Evolutionary conservation across 1,140 invertebrate species (phyloP).

Genomic region (Meloidogyne floridensis): DNA sequence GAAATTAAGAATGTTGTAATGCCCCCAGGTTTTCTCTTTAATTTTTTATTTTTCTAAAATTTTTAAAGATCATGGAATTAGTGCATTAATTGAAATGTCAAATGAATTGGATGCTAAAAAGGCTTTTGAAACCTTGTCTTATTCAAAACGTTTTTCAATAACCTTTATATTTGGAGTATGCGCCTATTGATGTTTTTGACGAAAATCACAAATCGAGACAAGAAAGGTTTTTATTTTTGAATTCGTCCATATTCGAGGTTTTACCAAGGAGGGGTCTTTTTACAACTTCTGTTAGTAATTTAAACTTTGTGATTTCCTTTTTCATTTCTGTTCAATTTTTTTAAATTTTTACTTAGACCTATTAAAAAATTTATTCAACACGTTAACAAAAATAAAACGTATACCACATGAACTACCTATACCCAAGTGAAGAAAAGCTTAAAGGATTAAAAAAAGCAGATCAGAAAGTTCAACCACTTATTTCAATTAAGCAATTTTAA

Average conservation of each 20-base stretch:
- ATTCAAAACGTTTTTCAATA: constrained; percentile 73
- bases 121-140: constrained; percentile 86
- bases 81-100: constrained; percentile 85
- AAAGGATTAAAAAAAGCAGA: too few species aligned
- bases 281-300: too few species aligned
- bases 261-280: too few species aligned
- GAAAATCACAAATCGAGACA: constrained; percentile 2
- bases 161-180: constrained; percentile 97
- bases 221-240: too few species aligned
- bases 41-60: constrained; percentile 2
- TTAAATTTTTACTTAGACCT: constrained; percentile 58
- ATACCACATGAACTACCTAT: too few species aligned
- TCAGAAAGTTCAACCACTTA: too few species aligned
- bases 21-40: constrained; percentile 49
- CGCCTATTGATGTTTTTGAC: constrained; percentile 80
- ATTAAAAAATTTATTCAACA: too few species aligned
- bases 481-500: too few species aligned
- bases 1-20: constrained; percentile 51
- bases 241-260: too few species aligned
- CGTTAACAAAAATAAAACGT: too few species aligned
- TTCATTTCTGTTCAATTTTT: neutral
- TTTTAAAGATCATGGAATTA: constrained; percentile 66
- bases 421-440: too few species aligned
- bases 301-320: too few species aligned
- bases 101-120: constrained; percentile 86